Evolutionary conservation across 2,113 vertebrate species (phyloP).

Genomic region (Paralichthys olivaceus): DNA sequence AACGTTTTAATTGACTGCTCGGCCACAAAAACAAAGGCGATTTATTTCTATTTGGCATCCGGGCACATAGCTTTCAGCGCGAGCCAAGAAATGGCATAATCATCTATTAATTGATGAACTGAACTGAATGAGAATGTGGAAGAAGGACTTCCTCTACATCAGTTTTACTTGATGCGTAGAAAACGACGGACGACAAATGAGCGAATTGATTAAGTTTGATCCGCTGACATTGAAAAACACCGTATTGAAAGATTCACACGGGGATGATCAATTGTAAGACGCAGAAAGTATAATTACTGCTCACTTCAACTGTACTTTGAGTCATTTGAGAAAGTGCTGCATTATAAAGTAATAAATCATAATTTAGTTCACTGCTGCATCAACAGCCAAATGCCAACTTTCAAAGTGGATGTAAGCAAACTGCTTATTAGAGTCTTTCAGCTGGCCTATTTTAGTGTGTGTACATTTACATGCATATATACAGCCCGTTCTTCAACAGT

Average conservation of each 20-base stretch:
- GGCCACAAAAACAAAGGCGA: conserved; percentile 24
- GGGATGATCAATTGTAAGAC: background rate
- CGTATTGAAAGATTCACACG: background rate
- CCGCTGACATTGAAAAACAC: background rate
- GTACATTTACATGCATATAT: conserved; percentile 14
- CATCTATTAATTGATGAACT: background rate
- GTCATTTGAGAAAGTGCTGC: background rate
- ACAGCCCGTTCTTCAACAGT: conserved; percentile 21
- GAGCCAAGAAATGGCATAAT: background rate
- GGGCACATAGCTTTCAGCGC: background rate
- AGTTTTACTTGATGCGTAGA: background rate
- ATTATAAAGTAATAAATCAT: conserved; percentile 14
- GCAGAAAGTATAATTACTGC: background rate
- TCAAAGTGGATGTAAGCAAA: conserved; percentile 19
- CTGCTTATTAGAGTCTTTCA: conserved; percentile 29
- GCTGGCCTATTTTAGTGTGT: conserved; percentile 23
- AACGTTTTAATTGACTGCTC: conserved; percentile 35
- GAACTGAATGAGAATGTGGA: background rate
- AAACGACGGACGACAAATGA: background rate
- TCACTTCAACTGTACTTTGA: background rate
- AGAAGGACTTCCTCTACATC: background rate
- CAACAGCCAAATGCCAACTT: conserved; percentile 19
- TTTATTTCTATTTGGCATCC: conserved; percentile 17
- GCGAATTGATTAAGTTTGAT: background rate
- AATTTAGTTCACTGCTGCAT: conserved; percentile 11